Percentiles rank a stretch among this genome's conserved stretches.
Evolutionary conservation across 2,888 invertebrate genomes (phyloP).

Genomic region (Habroteleia sp.): DNA sequence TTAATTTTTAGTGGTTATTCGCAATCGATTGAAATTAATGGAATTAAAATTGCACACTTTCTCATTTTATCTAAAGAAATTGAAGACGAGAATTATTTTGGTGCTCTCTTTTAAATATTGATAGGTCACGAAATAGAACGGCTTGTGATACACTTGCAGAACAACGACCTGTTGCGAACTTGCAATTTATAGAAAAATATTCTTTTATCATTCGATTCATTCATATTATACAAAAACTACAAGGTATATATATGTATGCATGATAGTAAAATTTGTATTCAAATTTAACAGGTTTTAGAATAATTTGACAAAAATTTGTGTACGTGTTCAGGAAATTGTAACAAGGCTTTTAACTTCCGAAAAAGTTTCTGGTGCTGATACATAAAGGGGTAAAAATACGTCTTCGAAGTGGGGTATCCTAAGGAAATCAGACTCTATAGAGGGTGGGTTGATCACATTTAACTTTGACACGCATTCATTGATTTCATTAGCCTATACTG

Average conservation of each 20-base stretch:
- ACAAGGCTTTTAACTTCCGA: slow-evolving; percentile 43
- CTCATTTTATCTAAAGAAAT: too few relatives aligned
- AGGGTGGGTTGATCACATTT: slow-evolving; percentile 73
- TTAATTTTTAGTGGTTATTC: too few relatives aligned
- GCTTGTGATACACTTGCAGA: slow-evolving; percentile 8
- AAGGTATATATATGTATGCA: too few relatives aligned
- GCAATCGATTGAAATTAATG: too few relatives aligned
- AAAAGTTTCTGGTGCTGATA: slow-evolving; percentile 15
- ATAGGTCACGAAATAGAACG: too few relatives aligned
- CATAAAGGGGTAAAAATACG: slow-evolving; percentile 56
- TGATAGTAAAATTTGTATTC: too few relatives aligned
- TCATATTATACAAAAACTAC: too few relatives aligned
- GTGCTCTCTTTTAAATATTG: slow-evolving; percentile 6
- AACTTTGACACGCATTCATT: slow-evolving; percentile 77
- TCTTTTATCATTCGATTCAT: too few relatives aligned
- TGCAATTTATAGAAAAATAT: too few relatives aligned
- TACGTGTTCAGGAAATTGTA: slow-evolving; percentile 48
- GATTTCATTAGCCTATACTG: slow-evolving; percentile 80
- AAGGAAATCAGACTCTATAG: slow-evolving; percentile 57
- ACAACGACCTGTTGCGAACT: slow-evolving; percentile 21
- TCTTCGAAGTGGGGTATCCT: slow-evolving; percentile 26
- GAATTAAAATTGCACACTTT: too few relatives aligned
- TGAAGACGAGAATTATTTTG: background rate
- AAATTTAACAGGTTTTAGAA: background rate
- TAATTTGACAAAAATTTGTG: slow-evolving; percentile 7